phyloP scores from a whole-genome alignment of 2,888 invertebrate genomes.

The Glaucopsyche alexis region DNA sequence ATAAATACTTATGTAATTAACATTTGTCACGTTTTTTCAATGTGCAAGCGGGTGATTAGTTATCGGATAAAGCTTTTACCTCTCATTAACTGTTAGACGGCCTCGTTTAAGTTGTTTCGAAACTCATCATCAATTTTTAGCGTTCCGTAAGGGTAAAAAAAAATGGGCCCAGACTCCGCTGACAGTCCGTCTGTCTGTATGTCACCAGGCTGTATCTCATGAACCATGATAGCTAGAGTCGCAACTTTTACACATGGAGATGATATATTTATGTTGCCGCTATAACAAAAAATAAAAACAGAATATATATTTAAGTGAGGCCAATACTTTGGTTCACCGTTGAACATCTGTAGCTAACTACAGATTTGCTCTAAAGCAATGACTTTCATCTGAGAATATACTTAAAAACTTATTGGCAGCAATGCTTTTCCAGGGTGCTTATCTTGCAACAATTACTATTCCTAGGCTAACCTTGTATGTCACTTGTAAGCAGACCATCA shows the following conservation, averaged over 20 bases:
- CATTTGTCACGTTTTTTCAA: constrained; percentile 45
- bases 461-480: neutral
- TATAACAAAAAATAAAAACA: no score
- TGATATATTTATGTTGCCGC: no score
- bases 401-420: no score
- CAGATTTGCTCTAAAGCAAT: neutral
- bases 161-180: no score
- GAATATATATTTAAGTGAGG: no score
- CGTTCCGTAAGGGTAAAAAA: neutral
- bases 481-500: neutral
- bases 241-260: no score
- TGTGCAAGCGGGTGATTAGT: constrained; percentile 49
- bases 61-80: constrained; percentile 68
- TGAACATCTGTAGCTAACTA: no score
- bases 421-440: neutral
- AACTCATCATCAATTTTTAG: constrained; percentile 48
- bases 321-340: no score
- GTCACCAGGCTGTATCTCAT: no score
- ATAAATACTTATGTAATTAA: constrained; percentile 33
- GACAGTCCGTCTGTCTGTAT: no score
- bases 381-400: no score
- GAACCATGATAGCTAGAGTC: no score
- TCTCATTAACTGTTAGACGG: constrained; percentile 69
- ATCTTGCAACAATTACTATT: neutral
- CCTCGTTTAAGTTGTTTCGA: constrained; percentile 62